These are phyloP conservation scores for Mystacornis crossleyi DNA, from an alignment of 2,113 vertebrate species.

Conservation along the genomic window DNA sequence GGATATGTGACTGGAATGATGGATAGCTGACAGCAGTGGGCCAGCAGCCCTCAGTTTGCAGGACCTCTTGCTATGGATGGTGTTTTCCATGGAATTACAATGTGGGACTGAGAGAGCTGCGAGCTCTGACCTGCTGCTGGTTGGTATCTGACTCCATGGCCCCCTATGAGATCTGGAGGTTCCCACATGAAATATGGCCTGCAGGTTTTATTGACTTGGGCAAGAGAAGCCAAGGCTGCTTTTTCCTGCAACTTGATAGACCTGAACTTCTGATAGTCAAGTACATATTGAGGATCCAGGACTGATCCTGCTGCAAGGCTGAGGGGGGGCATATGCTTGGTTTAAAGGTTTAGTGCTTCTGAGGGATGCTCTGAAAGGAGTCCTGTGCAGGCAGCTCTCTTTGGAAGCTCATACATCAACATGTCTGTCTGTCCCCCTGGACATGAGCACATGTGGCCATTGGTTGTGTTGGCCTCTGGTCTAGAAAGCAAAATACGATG, in stretches of 20 bases:
- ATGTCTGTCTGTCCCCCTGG: neutral
- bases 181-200: neutral
- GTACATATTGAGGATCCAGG: neutral
- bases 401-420: neutral
- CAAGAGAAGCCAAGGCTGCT: neutral
- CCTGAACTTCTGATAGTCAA: neutral
- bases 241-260: neutral
- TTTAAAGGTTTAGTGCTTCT: neutral
- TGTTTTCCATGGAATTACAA: neutral
- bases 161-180: neutral
- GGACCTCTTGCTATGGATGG: neutral
- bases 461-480: neutral
- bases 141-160: neutral
- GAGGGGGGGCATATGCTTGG: neutral
- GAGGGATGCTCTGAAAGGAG: neutral
- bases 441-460: rapidly evolving
- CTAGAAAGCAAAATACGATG: neutral
- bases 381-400: neutral
- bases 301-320: neutral
- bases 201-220: neutral
- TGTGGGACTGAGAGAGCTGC: neutral
- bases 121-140: neutral
- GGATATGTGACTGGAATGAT: neutral
- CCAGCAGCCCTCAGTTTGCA: neutral
- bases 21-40: neutral